A percentile compares a stretch with the other conserved stretches of the same genome.
Conservation (phyloP, 2,113 vertebrate genomes). For the Cacatua alba region DNA sequence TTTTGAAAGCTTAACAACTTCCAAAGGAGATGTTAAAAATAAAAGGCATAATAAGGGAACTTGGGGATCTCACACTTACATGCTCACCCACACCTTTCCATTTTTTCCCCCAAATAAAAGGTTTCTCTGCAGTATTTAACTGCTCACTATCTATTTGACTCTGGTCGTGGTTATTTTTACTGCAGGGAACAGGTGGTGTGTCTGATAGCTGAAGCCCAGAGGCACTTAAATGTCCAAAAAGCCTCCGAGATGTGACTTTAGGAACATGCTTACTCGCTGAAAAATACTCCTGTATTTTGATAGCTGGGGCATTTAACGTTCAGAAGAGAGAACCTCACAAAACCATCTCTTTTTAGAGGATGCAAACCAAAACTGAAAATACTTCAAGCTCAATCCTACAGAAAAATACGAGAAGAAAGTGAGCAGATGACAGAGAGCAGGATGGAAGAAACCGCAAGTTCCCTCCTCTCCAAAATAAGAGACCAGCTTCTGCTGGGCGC, state of each 20-base stretch:
- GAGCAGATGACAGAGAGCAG: not conserved
- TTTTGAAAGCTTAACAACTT: not conserved
- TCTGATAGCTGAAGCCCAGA: not conserved
- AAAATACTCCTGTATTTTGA: not conserved
- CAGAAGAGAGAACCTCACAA: not conserved
- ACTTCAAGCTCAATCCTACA: not conserved
- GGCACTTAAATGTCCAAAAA: constrained; percentile 1
- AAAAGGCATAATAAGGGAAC: not conserved
- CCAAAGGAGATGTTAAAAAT: not conserved
- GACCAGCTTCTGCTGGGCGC: not conserved
- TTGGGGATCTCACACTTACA: not conserved
- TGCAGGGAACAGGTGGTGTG: not conserved
- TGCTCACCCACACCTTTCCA: not conserved
- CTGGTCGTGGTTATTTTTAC: constrained; percentile 6
- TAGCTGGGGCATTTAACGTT: not conserved
- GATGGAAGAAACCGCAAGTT: not conserved
- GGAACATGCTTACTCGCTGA: not conserved
- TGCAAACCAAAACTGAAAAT: not conserved
- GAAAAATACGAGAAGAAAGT: not conserved
- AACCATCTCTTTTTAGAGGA: not conserved
- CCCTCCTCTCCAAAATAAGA: not conserved
- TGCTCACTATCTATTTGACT: not conserved
- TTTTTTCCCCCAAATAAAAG: not conserved
- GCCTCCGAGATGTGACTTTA: not conserved
- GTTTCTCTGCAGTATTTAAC: not conserved